phyloP scores from a whole-genome alignment of 2,797 vertebrate species.

The Typhlichthys subterraneus region DNA sequence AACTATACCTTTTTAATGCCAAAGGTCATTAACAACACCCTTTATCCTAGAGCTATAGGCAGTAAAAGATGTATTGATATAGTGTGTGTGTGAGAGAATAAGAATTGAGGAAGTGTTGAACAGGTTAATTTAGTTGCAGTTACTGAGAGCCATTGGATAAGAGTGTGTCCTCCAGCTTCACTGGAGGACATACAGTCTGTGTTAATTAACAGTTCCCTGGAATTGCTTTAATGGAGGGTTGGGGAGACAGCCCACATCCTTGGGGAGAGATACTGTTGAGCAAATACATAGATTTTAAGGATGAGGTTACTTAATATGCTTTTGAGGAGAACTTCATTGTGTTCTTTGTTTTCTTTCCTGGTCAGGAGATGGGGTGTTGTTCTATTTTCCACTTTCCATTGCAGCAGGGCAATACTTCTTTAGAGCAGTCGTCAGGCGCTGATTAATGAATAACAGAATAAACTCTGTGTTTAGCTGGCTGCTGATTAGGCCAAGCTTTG shows the following conservation, averaged over 20 bases:
- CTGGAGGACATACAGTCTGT: conserved; percentile 26
- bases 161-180: conserved; percentile 37
- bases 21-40: not conserved
- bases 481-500: not conserved
- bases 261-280: conserved; percentile 4
- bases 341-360: not conserved
- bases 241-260: conserved; percentile 17
- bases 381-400: not conserved
- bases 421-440: not conserved
- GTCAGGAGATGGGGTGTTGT: not conserved
- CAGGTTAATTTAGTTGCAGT: conserved; percentile 36
- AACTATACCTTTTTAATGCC: not conserved
- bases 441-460: not conserved
- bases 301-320: conserved; percentile 12
- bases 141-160: conserved; percentile 32
- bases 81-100: too few relatives aligned
- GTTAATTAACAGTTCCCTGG: conserved; percentile 48
- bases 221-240: conserved; percentile 27
- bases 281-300: conserved; percentile 23
- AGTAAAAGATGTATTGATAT: too few relatives aligned
- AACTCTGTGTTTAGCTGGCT: not conserved
- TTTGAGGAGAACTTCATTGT: not conserved
- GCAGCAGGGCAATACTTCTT: not conserved
- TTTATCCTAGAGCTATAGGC: not conserved
- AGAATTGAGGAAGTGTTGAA: conserved; percentile 31